A percentile compares a stretch with the other conserved stretches of the same genome.
Conservation (phyloP, 1,140 invertebrate genomes). For the Belonocnema kinseyi region DNA sequence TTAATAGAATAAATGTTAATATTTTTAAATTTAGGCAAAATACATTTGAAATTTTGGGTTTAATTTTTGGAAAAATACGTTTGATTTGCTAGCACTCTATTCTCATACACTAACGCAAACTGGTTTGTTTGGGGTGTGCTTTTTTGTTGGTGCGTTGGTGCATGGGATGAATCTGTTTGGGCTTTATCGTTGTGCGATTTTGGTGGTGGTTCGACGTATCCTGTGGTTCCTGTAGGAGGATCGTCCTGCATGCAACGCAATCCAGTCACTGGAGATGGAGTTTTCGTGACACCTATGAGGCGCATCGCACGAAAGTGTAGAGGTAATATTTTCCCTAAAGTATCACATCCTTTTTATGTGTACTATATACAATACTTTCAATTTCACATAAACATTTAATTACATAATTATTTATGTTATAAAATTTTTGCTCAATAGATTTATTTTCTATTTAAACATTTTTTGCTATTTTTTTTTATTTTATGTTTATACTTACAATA, state of each 20-base stretch:
- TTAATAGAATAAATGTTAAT: no score
- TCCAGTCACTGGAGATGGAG: conserved; percentile 78
- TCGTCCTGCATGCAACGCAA: conserved; percentile 74
- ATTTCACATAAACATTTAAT: conserved; percentile 2
- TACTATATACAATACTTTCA: not conserved
- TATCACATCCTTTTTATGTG: not conserved
- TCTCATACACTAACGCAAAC: conserved; percentile 32
- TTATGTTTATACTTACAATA: no score
- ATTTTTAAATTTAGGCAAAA: no score
- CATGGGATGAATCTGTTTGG: conserved; percentile 63
- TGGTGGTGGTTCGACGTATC: conserved; percentile 60
- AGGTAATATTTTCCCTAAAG: conserved; percentile 65
- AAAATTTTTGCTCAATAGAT: no score
- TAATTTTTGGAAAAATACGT: not conserved
- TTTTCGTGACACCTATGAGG: conserved; percentile 71
- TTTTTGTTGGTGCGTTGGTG: conserved; percentile 48
- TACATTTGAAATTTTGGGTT: no score
- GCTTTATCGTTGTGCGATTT: conserved; percentile 59
- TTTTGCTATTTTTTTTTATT: no score
- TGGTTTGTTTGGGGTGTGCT: conserved; percentile 35
- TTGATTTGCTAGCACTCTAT: conserved; percentile 25
- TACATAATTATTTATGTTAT: not conserved
- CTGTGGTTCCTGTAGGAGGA: conserved; percentile 68
- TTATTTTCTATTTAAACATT: no score
- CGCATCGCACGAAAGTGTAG: conserved; percentile 70